A percentile compares a stretch with the other conserved stretches of the same genome.
phyloP scores from a whole-genome alignment of 2,888 invertebrate species.

The Epistrophella euchroma region DNA sequence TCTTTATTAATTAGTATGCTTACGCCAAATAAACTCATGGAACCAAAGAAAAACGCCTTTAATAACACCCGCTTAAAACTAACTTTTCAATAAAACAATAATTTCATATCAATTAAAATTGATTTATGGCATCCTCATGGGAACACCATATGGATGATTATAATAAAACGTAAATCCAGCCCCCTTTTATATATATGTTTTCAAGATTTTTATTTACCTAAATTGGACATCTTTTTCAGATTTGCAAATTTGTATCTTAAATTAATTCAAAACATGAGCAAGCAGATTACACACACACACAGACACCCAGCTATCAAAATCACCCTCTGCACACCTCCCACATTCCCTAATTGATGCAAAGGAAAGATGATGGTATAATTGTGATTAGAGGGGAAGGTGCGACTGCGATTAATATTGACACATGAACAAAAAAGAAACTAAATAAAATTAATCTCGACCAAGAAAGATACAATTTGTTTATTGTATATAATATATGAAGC shows the following conservation, averaged over 20 bases:
- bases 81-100: conserved; percentile 50
- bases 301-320: too few species aligned
- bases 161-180: neutral
- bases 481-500: neutral
- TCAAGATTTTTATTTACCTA: conserved; percentile 2
- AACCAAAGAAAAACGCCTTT: conserved; percentile 6
- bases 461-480: conserved; percentile 22
- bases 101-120: conserved; percentile 63
- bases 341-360: neutral
- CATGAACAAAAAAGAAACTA: conserved; percentile 5
- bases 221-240: conserved; percentile 16
- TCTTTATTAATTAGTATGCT: conserved; percentile 16
- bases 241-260: conserved; percentile 9
- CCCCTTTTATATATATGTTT: too few species aligned
- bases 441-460: conserved; percentile 18
- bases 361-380: neutral
- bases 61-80: conserved; percentile 17
- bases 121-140: conserved; percentile 48
- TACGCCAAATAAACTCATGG: neutral
- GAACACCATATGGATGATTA: neutral
- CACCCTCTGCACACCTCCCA: neutral
- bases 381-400: conserved; percentile 33
- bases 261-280: conserved; percentile 15
- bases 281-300: conserved; percentile 1
- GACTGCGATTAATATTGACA: conserved; percentile 62